A percentile compares a stretch with the other conserved stretches of the same genome.
Conservation (phyloP, 2,888 invertebrate species). For the Melipona bicolor region DNA sequence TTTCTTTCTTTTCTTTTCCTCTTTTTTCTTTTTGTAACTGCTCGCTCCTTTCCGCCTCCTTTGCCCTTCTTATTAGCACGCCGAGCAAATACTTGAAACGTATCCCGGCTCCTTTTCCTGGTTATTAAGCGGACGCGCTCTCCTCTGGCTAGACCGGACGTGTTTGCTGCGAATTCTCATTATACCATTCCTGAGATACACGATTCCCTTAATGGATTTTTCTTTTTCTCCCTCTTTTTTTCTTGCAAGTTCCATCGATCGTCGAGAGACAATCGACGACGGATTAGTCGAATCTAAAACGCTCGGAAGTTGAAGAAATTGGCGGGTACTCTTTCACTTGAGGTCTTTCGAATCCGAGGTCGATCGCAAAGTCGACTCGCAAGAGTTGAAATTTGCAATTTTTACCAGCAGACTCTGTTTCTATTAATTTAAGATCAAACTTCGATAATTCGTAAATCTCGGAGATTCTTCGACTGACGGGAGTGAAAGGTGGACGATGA, state of each 20-base stretch:
- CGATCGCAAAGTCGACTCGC: too few species aligned
- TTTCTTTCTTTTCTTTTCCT: constrained; percentile 3
- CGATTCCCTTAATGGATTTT: neutral
- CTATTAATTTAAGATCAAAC: too few species aligned
- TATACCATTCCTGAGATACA: constrained; percentile 48
- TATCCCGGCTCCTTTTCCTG: constrained; percentile 40
- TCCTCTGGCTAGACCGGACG: constrained; percentile 20
- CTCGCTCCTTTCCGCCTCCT: neutral
- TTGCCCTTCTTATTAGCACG: constrained; percentile 32
- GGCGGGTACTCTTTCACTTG: too few species aligned
- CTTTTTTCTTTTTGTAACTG: constrained; percentile 28
- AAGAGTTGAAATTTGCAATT: too few species aligned
- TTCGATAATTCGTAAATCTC: too few species aligned
- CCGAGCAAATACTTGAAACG: constrained; percentile 59
- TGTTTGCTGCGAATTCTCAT: constrained; percentile 68
- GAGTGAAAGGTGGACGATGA: neutral
- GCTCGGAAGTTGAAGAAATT: too few species aligned
- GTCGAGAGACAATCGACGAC: neutral
- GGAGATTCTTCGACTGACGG: neutral
- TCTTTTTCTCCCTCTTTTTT: too few species aligned
- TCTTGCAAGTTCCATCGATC: too few species aligned
- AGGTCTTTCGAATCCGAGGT: too few species aligned
- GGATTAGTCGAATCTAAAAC: neutral
- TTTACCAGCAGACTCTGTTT: too few species aligned
- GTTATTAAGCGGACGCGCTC: constrained; percentile 53